A percentile compares a stretch with the other conserved stretches of the same genome.
Evolutionary conservation across 2,888 invertebrate species (phyloP).

Genomic region (Cylindroiulus punctatus): DNA sequence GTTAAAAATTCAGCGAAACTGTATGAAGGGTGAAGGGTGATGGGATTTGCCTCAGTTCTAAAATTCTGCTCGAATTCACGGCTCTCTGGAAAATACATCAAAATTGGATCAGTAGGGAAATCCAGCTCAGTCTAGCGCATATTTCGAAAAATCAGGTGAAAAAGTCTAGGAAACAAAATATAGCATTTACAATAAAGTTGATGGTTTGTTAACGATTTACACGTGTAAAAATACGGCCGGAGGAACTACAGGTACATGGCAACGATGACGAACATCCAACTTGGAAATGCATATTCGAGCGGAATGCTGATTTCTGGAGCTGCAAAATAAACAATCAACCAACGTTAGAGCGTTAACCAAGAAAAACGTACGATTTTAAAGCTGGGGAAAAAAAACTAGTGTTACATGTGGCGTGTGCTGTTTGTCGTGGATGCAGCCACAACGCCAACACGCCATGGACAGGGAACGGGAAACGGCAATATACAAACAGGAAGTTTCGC

Average conservation of each 20-base stretch:
- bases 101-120: not conserved
- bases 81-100: not conserved
- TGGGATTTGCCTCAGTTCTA: too few relatives aligned
- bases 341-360: conserved; percentile 24
- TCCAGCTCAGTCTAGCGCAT: not conserved
- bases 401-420: not conserved
- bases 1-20: too few relatives aligned
- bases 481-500: conserved; percentile 4
- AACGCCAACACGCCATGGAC: not conserved
- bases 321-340: not conserved
- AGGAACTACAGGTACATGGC: conserved; percentile 8
- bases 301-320: not conserved
- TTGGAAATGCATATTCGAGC: conserved; percentile 21
- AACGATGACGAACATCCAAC: conserved; percentile 13
- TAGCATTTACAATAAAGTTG: not conserved
- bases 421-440: not conserved
- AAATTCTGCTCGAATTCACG: not conserved
- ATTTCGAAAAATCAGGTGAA: not conserved
- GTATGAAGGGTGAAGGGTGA: too few relatives aligned
- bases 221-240: not conserved
- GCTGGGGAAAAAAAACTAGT: not conserved
- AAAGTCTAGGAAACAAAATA: not conserved
- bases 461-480: not conserved
- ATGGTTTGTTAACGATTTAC: not conserved
- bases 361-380: not conserved